Conservation (phyloP, 2,888 invertebrate genomes). For the Pseudanteris insignis region DNA sequence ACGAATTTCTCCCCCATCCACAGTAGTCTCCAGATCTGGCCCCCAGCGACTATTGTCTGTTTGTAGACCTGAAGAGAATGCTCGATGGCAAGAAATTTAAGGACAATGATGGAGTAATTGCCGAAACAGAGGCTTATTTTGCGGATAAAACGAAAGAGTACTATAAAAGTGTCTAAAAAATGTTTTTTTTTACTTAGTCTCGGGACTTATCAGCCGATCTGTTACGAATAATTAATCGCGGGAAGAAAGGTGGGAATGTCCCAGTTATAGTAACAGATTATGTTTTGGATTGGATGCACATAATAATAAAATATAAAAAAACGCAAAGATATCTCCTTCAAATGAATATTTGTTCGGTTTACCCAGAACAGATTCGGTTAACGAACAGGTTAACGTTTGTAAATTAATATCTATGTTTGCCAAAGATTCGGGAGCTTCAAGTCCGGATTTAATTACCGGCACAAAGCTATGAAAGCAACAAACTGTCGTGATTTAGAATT, state of each 20-base stretch:
- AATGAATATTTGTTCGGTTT: not conserved
- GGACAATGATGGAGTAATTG: too few relatives aligned
- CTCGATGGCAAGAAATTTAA: too few relatives aligned
- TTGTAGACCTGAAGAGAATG: too few relatives aligned
- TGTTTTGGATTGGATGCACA: not conserved
- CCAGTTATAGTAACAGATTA: not conserved
- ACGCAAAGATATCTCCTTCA: not conserved
- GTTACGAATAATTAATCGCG: too few relatives aligned
- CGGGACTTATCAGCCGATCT: too few relatives aligned
- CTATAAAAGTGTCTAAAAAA: too few relatives aligned
- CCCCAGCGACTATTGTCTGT: too few relatives aligned
- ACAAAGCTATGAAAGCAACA: slow-evolving; percentile 12
- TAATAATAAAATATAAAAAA: not conserved
- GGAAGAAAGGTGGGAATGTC: slow-evolving; percentile 1
- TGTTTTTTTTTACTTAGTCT: too few relatives aligned
- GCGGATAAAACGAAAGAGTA: too few relatives aligned
- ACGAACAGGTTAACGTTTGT: slow-evolving; percentile 1
- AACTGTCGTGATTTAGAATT: not conserved
- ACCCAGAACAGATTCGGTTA: not conserved
- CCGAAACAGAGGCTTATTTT: too few relatives aligned
- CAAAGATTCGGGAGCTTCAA: not conserved
- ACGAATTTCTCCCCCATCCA: too few relatives aligned
- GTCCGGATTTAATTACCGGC: not conserved
- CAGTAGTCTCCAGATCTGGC: too few relatives aligned
- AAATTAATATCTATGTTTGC: not conserved